Evolutionary conservation across 2,888 invertebrate species (phyloP).

Genomic region (Drosophila mimetica): DNA sequence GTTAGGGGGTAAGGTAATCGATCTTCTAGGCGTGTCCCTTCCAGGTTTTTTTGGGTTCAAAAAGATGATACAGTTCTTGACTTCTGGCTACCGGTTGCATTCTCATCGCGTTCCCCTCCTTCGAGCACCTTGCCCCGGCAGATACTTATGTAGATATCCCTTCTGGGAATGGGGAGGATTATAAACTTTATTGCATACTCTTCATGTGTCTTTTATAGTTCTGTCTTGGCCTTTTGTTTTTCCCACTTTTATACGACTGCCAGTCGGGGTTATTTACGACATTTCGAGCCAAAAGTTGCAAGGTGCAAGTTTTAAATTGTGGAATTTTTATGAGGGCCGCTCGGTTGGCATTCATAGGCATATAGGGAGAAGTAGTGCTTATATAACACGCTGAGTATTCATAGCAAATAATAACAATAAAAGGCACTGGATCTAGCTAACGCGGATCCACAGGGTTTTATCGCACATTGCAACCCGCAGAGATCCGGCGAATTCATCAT

Average conservation of each 20-base stretch:
- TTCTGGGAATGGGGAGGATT: conserved; percentile 46
- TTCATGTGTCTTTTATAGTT: conserved; percentile 68
- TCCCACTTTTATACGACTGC: conserved; percentile 60
- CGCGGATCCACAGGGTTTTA: conserved; percentile 21
- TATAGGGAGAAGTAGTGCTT: conserved; percentile 35
- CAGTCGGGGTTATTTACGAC: conserved; percentile 67
- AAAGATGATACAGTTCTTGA: conserved; percentile 67
- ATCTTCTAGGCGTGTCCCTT: conserved; percentile 61
- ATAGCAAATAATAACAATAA: conserved; percentile 49
- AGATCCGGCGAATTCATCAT: conserved; percentile 37
- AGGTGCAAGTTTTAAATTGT: conserved; percentile 73
- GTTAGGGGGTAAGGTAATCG: conserved; percentile 54
- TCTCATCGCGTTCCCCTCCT: background rate
- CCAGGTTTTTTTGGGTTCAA: conserved; percentile 2
- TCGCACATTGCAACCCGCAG: conserved; percentile 33
- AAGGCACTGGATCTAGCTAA: conserved; percentile 22
- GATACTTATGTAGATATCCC: background rate
- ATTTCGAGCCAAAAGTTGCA: conserved; percentile 75
- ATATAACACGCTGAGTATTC: conserved; percentile 45
- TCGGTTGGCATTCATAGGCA: conserved; percentile 27
- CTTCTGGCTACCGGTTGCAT: conserved; percentile 52
- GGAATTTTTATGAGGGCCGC: conserved; percentile 69
- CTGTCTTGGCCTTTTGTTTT: conserved; percentile 60
- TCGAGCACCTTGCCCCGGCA: conserved; percentile 11
- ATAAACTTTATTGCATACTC: conserved; percentile 78